Conservation (phyloP, 2,888 invertebrate species). For the Parelbella ahira region DNA sequence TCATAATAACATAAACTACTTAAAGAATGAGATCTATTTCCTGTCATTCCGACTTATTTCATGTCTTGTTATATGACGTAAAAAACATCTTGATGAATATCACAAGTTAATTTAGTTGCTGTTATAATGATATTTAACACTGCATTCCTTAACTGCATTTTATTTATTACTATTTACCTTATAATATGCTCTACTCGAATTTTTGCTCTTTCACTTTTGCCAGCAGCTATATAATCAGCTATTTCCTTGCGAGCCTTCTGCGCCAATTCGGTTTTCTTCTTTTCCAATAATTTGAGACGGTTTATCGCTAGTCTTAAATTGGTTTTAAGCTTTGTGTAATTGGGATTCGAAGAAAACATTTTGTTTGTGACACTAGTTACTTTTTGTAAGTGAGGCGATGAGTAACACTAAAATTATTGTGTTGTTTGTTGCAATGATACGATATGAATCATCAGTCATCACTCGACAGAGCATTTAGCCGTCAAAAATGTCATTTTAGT, state of each 20-base stretch:
- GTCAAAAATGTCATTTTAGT: too few relatives aligned
- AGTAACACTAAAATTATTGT: conserved; percentile 15
- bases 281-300: conserved; percentile 95
- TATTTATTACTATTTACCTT: conserved; percentile 72
- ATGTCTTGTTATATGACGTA: too few relatives aligned
- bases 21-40: too few relatives aligned
- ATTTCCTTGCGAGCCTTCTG: conserved; percentile 98
- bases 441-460: conserved; percentile 24
- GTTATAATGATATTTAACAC: too few relatives aligned
- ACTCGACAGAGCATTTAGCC: not conserved
- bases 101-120: too few relatives aligned
- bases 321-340: conserved; percentile 97
- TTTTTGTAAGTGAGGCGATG: conserved; percentile 24
- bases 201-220: conserved; percentile 93
- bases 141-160: too few relatives aligned
- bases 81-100: too few relatives aligned
- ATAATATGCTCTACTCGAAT: conserved; percentile 99
- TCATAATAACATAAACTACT: too few relatives aligned
- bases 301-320: conserved; percentile 95
- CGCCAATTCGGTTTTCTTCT: conserved; percentile 98
- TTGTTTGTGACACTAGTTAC: conserved; percentile 35
- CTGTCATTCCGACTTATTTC: too few relatives aligned
- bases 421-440: conserved; percentile 3
- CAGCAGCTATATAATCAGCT: conserved; percentile 94
- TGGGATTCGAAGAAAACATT: conserved; percentile 96